phyloP scores from a whole-genome alignment of 2,113 vertebrate genomes.

The Thymallus thymallus region DNA sequence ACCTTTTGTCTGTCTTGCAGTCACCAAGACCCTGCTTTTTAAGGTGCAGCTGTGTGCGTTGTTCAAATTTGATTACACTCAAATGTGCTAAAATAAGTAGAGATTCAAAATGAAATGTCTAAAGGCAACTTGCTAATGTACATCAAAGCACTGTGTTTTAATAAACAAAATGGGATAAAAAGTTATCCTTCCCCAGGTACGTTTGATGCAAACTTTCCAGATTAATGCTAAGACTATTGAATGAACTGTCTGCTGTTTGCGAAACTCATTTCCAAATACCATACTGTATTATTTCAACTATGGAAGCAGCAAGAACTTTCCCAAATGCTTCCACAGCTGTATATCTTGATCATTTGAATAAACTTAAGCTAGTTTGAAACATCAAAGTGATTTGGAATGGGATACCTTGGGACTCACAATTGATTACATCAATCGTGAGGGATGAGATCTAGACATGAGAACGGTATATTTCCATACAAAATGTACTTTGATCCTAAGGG shows the following conservation, averaged over 20 bases:
- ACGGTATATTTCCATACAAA: neutral
- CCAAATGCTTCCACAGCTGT: neutral
- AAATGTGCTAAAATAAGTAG: conserved; percentile 4
- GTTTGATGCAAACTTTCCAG: too few relatives aligned
- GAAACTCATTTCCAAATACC: neutral
- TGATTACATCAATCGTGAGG: too few relatives aligned
- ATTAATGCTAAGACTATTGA: neutral
- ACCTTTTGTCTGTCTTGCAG: conserved; percentile 22
- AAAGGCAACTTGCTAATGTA: neutral
- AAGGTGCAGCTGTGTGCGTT: conserved; percentile 45
- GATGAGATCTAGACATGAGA: neutral
- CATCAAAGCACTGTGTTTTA: neutral
- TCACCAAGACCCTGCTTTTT: conserved; percentile 27
- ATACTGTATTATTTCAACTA: neutral
- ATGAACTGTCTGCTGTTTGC: too few relatives aligned
- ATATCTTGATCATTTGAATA: neutral
- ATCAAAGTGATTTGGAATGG: neutral
- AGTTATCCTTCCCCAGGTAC: too few relatives aligned
- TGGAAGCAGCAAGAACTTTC: neutral
- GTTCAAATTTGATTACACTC: conserved; percentile 22
- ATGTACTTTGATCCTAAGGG: neutral
- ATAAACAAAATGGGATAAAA: neutral
- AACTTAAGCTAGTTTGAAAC: neutral
- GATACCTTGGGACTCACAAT: too few relatives aligned
- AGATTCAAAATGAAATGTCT: neutral